These are phyloP conservation scores for Drosophila siamana DNA, from an alignment of 2,888 invertebrate species.

Conservation along the genomic window DNA sequence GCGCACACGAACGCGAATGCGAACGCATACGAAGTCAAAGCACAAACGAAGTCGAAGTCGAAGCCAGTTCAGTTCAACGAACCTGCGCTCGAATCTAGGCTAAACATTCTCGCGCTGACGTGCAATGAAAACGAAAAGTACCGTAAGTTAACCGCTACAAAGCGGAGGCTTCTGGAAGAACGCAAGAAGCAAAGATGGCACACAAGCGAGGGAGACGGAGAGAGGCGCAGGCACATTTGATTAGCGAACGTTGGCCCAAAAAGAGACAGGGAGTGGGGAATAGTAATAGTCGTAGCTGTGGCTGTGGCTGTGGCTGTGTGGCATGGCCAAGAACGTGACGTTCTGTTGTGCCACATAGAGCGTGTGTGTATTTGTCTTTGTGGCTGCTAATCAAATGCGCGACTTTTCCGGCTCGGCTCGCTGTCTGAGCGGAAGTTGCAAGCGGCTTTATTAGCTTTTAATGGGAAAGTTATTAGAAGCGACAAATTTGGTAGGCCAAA, in stretches of 20 bases:
- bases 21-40: slow-evolving; percentile 10
- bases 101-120: slow-evolving; percentile 85
- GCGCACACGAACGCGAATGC: background rate
- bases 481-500: slow-evolving; percentile 45
- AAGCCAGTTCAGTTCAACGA: slow-evolving; percentile 83
- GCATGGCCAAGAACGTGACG: slow-evolving; percentile 71
- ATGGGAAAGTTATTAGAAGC: slow-evolving; percentile 76
- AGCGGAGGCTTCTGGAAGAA: slow-evolving; percentile 61
- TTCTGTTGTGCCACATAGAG: slow-evolving; percentile 60
- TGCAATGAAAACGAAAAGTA: slow-evolving; percentile 86
- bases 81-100: slow-evolving; percentile 85
- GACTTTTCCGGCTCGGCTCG: slow-evolving; percentile 46
- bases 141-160: slow-evolving; percentile 86
- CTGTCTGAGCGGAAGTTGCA: slow-evolving; percentile 69
- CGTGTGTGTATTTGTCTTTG: background rate
- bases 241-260: slow-evolving; percentile 65
- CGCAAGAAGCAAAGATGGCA: slow-evolving; percentile 42
- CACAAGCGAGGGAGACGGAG: background rate
- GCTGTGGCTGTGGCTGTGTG: slow-evolving; percentile 31
- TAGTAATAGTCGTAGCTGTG: slow-evolving; percentile 8
- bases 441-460: slow-evolving; percentile 73
- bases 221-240: slow-evolving; percentile 57
- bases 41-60: slow-evolving; percentile 29
- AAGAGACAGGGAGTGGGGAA: slow-evolving; percentile 41
- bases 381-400: slow-evolving; percentile 68